Evolutionary conservation across 2,888 invertebrate species (phyloP), one percentile per base, ranked within the genome.

Genomic region (Euzetes globulus): DNA sequence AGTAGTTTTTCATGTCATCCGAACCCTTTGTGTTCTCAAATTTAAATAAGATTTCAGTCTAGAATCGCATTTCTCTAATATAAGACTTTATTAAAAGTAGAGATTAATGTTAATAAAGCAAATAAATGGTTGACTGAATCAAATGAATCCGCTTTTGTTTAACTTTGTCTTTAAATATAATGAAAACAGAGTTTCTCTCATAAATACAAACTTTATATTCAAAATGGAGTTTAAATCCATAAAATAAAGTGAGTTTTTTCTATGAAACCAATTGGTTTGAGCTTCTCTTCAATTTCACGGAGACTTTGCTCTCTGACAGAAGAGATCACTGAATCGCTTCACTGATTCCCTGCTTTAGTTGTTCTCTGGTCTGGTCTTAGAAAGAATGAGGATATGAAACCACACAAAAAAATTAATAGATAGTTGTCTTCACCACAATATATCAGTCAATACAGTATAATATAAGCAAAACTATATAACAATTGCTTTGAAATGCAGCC

Each of bases 341-440:
- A 63, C 29, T 63, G 63, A 63, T 33, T 63, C 33, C 19, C 29
- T 63, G 37, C 58, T 55, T 55, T 55, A 55, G 55, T 55, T 55
- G 19, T 55, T 55, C 22, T 63, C 22, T 63, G 29, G 33, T 37
- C 17, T 17, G 25, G 19, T 15, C 19, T 33, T 63, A 33, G 27
- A 33, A 63, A 33, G 63, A 63, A 63, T 63, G 63, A 63, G 63
- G 63, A 63, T 63, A 63, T 63, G 37, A 33, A 33, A 19, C 19
- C 19, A 55, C 15, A 15, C 33, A 63, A 63, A 63, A 58, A 63
- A 63, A 63, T 63, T 63, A 63, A 63, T 63, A 63, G 29, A 33
- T 63, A 37, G n/a, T 63, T 63, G 63, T 63, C 63, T 63, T 63
- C 63, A 37, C 63, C 29, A 63, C 63, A 63, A 63, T 63, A 63